These are phyloP conservation scores for Vireo griseus DNA, from an alignment of 2,797 vertebrate species.

Conservation along the genomic window DNA sequence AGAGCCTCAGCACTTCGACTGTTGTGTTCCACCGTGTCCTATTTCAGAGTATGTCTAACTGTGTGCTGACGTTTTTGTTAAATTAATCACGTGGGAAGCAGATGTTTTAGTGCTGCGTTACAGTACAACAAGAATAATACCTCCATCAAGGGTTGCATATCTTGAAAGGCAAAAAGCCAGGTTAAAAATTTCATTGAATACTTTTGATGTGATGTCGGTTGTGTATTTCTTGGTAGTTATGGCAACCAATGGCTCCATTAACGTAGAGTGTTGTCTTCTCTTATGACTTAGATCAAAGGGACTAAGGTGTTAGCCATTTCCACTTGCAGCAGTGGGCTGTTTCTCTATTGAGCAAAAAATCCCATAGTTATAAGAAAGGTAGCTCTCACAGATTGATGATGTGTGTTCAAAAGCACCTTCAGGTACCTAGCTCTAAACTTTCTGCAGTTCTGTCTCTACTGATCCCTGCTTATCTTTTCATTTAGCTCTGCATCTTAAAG, in stretches of 20 bases:
- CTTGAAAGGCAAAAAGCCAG: background rate
- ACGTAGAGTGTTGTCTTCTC: background rate
- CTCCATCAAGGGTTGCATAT: background rate
- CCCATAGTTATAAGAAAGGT: background rate
- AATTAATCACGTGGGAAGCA: conserved; percentile 55
- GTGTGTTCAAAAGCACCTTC: background rate
- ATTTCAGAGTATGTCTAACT: background rate
- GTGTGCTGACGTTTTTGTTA: conserved; percentile 24
- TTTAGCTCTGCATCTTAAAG: background rate
- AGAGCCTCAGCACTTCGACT: background rate
- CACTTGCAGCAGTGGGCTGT: background rate
- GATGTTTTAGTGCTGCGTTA: conserved; percentile 33
- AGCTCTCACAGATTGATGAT: background rate
- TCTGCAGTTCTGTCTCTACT: background rate
- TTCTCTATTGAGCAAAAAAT: background rate
- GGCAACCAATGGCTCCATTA: background rate
- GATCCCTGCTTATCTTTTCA: background rate
- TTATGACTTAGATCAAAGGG: background rate
- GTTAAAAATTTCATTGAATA: background rate
- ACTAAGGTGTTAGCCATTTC: background rate
- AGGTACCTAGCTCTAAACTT: background rate
- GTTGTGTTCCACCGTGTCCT: background rate
- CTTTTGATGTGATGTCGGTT: background rate
- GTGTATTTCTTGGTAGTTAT: background rate
- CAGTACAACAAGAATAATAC: background rate